A percentile compares a stretch with the other conserved stretches of the same genome.
Evolutionary conservation across 2,888 invertebrate genomes (phyloP).

Genomic region (Tricholauxania praeusta): DNA sequence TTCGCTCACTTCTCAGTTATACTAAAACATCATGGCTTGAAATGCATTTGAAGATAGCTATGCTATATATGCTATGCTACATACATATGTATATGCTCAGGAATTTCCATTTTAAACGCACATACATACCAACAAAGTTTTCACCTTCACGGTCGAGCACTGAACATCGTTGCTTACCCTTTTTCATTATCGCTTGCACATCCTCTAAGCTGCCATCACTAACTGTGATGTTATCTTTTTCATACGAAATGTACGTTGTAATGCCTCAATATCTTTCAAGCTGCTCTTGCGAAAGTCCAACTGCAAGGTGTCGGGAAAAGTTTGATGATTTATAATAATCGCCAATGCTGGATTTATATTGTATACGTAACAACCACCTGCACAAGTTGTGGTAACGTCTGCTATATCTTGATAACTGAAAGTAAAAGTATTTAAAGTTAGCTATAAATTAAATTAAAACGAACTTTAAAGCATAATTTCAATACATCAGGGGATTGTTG

Average conservation of each 20-base stretch:
- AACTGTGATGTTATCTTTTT: background rate
- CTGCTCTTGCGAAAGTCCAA: background rate
- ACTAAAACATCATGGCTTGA: too few relatives aligned
- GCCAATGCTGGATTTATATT: slow-evolving; percentile 13
- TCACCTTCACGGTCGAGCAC: too few relatives aligned
- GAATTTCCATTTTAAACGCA: too few relatives aligned
- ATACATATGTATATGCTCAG: too few relatives aligned
- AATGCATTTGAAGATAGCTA: too few relatives aligned
- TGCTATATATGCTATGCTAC: too few relatives aligned
- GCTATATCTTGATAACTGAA: slow-evolving; percentile 9
- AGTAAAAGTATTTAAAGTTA: background rate
- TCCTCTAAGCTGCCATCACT: slow-evolving; percentile 9
- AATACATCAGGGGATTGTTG: background rate
- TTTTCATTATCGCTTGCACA: slow-evolving; percentile 1
- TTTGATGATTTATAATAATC: background rate
- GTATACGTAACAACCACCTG: slow-evolving; percentile 5
- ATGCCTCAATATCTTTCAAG: background rate
- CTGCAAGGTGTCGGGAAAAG: background rate
- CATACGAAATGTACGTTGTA: background rate
- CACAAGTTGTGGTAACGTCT: background rate
- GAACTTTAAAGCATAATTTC: too few relatives aligned
- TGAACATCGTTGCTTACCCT: background rate
- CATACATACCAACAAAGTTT: too few relatives aligned
- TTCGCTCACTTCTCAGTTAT: too few relatives aligned
- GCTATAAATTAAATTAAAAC: too few relatives aligned